Percentiles rank a stretch among this genome's conserved stretches.
Evolutionary conservation across 2,113 vertebrate genomes (phyloP).

Genomic region (Neolamprologus fasciatus): DNA sequence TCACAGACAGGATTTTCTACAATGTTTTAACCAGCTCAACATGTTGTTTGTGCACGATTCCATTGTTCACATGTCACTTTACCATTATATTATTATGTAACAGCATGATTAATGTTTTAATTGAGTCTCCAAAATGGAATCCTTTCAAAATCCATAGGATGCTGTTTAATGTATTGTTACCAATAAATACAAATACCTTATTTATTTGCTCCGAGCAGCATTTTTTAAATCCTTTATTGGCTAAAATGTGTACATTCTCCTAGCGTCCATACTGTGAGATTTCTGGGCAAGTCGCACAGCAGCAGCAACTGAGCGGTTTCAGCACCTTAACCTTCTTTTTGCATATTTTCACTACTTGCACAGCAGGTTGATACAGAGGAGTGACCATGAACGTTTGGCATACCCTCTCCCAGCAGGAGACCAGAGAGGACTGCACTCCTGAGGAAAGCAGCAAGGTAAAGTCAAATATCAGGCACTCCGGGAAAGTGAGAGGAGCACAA

Average conservation of each 20-base stretch:
- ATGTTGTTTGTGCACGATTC: neutral
- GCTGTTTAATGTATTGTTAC: neutral
- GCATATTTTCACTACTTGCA: neutral
- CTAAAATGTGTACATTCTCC: neutral
- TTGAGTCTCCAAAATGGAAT: neutral
- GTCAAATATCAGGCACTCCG: neutral
- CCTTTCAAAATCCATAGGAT: neutral
- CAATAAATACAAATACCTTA: neutral
- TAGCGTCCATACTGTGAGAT: neutral
- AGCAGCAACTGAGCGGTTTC: neutral
- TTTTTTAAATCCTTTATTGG: neutral
- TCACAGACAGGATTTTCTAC: neutral
- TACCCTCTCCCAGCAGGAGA: neutral
- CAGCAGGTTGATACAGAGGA: neutral
- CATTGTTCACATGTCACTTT: neutral
- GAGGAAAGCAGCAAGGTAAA: neutral
- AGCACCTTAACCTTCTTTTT: neutral
- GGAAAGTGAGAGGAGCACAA: conserved; percentile 13
- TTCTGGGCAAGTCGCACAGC: neutral
- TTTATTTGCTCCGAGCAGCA: neutral
- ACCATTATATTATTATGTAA: neutral
- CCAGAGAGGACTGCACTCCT: neutral
- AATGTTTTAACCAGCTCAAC: neutral
- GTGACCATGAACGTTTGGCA: neutral
- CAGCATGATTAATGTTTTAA: neutral